Conservation (phyloP, 2,888 invertebrate genomes). For the Ormyrus thymus region DNA sequence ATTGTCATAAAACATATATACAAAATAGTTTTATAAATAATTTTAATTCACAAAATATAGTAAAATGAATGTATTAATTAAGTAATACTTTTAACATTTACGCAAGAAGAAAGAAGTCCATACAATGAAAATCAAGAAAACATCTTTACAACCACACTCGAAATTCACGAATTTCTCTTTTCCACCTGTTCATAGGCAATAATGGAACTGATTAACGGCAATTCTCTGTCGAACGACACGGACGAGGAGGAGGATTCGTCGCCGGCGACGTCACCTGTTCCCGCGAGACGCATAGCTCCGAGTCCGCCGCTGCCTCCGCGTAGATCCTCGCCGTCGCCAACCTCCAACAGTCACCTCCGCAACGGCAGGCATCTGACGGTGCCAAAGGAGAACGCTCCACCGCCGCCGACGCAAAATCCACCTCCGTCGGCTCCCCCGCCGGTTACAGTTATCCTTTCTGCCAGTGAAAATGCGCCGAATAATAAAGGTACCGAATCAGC, state of each 20-base stretch:
- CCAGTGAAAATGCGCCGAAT: slow-evolving; percentile 55
- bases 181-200: slow-evolving; percentile 66
- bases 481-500: slow-evolving; percentile 65
- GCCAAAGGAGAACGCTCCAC: slow-evolving; percentile 76
- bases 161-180: too few relatives aligned
- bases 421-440: slow-evolving; percentile 59
- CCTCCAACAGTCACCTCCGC: slow-evolving; percentile 62
- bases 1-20: too few relatives aligned
- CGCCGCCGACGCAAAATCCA: slow-evolving; percentile 49
- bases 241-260: slow-evolving; percentile 72
- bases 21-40: too few relatives aligned
- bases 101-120: too few relatives aligned
- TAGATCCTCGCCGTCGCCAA: slow-evolving; percentile 76
- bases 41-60: too few relatives aligned
- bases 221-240: slow-evolving; percentile 70
- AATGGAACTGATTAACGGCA: slow-evolving; percentile 72
- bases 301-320: slow-evolving; percentile 81
- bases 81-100: background rate
- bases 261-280: slow-evolving; percentile 70
- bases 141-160: too few relatives aligned
- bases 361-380: slow-evolving; percentile 73
- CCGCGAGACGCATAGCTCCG: slow-evolving; percentile 67
- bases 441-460: slow-evolving; percentile 68
- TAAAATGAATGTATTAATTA: too few relatives aligned
- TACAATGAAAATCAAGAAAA: too few relatives aligned